Base-by-base conservation (phyloP, 2,797 vertebrate species). In the Lagorchestes hirsutus region DNA sequence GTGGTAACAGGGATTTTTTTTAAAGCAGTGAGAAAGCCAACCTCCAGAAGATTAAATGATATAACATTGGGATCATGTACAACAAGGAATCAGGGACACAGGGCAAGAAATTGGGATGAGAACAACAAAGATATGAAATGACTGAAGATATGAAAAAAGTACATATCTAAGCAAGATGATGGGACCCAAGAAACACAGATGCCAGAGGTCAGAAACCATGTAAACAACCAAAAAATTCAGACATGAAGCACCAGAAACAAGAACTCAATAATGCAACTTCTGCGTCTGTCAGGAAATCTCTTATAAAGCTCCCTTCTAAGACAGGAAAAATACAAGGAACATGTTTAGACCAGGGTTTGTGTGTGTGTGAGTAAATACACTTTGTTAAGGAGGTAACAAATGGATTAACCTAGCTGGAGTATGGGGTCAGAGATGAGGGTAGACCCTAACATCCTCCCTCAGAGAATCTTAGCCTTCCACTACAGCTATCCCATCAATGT, bases 151-250 rank as follows among this genome's bases (percentile, higher is more conserved):
- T 24, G 22, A 82, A 82, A 67, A 82, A 46, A n/a, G n/a, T 82
- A 24, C n/a, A 82, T 46, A 40, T 22, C 67, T 82, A 24, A 22
- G 40, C 24, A 22, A 82, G 67, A 82, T 82, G 67, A 46, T 82
- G 18, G 67, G 67, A 46, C n/a, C 18, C 59, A 92, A 28, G 90
- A 92, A 94, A 27, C 90, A 82, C 46, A 93, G 90, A 58, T 40
- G n/a, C 56, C 55, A n/a, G 59, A 82, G n/a, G 57, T 14, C 6
- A 94, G 55, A 96, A 96, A 92, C 4, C 5, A 95, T 22, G 67
- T 16, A 93, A 67, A 50, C n/a, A 56, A 74, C 62, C 18, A 95
- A 92, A 96, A 96, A 92, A 62, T 95, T 90, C 12, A 91, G 74
- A 91, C 0, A 11, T 54, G 18, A 94, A 82, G 94, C 96, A 55